phyloP scores from a whole-genome alignment of 2,888 invertebrate species.

The Nemurella pictetii region DNA sequence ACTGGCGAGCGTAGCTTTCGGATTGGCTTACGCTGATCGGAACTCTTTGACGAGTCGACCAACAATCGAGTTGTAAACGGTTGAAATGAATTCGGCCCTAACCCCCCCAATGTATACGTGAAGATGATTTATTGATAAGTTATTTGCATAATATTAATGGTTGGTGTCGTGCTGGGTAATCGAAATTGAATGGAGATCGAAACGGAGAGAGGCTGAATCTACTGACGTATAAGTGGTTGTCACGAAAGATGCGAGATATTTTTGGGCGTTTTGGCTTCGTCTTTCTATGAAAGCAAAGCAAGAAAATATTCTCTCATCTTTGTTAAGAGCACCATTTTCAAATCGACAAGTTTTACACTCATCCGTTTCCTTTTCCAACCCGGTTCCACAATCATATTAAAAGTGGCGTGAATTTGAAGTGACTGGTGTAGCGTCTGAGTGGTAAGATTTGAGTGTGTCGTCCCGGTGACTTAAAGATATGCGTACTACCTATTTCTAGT shows the following conservation, averaged over 20 bases:
- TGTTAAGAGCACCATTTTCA: neutral
- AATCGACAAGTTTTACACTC: neutral
- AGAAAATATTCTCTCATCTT: no score
- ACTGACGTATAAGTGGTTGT: no score
- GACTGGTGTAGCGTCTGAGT: neutral
- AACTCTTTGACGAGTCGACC: neutral
- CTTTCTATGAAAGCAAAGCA: no score
- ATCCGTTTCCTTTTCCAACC: neutral
- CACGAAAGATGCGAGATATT: no score
- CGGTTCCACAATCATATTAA: neutral
- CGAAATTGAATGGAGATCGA: neutral
- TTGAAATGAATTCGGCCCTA: neutral
- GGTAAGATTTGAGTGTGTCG: neutral
- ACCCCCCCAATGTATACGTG: neutral
- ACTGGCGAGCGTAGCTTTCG: neutral
- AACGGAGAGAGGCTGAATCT: neutral
- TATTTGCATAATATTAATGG: neutral
- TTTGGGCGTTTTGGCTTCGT: no score
- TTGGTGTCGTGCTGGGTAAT: neutral
- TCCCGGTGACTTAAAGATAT: neutral
- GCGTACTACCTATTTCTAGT: neutral
- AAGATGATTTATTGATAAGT: neutral
- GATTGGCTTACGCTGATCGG: neutral
- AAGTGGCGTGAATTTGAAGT: neutral
- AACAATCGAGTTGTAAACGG: neutral